phyloP scores from a whole-genome alignment of 2,113 vertebrate species.

The Stictonetta naevosa region DNA sequence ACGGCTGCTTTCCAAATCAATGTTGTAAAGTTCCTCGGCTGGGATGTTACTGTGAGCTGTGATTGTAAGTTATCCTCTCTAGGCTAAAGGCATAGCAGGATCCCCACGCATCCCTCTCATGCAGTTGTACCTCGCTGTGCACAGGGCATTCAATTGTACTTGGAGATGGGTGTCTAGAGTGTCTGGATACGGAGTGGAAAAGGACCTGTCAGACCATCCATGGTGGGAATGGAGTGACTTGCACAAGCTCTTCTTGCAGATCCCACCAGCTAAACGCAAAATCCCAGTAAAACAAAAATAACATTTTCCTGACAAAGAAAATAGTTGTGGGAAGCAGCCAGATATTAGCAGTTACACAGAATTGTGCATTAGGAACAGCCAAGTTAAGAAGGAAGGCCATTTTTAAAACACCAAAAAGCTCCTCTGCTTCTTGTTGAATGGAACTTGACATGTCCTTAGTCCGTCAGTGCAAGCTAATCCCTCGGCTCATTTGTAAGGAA shows the following conservation, averaged over 20 bases:
- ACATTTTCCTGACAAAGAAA: not conserved
- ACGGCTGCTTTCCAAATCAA: not conserved
- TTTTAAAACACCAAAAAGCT: not conserved
- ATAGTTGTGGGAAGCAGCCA: not conserved
- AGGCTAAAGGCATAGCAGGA: not conserved
- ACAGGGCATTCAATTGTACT: not conserved
- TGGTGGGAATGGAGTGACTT: rapidly evolving
- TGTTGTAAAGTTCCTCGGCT: not conserved
- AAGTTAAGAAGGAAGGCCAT: not conserved
- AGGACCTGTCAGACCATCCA: not conserved
- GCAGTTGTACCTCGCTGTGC: not conserved
- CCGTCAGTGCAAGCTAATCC: conserved; percentile 19
- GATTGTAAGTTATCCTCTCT: not conserved
- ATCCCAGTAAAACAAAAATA: not conserved
- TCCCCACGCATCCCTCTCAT: not conserved
- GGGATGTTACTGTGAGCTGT: not conserved
- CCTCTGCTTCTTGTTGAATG: not conserved
- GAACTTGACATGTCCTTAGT: not conserved
- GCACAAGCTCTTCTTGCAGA: not conserved
- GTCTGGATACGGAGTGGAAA: not conserved
- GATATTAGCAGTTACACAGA: not conserved
- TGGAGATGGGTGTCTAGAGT: not conserved
- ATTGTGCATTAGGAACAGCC: not conserved
- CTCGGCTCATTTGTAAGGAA: conserved; percentile 9
- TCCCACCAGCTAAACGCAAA: not conserved